Base-by-base conservation (phyloP, 1,140 invertebrate species). In the Drosophila tristis region DNA sequence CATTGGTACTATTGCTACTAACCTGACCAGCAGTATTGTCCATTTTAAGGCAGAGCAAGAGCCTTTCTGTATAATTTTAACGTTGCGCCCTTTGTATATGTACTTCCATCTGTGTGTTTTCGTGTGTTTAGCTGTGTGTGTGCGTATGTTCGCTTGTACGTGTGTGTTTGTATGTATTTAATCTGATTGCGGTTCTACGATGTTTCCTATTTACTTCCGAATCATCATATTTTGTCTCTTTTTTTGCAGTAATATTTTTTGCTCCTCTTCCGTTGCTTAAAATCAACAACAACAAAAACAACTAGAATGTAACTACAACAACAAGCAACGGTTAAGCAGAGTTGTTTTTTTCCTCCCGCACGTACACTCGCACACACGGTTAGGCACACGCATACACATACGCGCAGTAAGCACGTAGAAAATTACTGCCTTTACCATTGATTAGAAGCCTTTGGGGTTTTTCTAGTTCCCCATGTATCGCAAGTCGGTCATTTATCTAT, bases 81-180 rank as follows among this genome's bases (percentile, higher is more conserved):
- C 58, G 74, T 77, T 63, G 72, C 73, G 73, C 73, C 73, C 73
- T 76, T 76, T 76, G 72, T 76, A 76, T 76, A 76, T 76, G 73
- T 66, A 56, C 64, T 59, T 58, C 62, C 73, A 75, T 76, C 72
- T 68, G 73, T 74, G 68, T 48, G 47, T 54, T 45, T 70, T 42
- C 42, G 50, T 67, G 35, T 54, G 29, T 67, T 45, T 53, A 9
- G 20, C 23, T 61, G 60, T 15, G 48, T 43, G 42, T 49, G 31
- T 54, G 42, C 26, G 63, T 15, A 39, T 39, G n/a, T 35, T 15
- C 29, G 26, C 13, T 53, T 31, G 43, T 43, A 39, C 4, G 43
- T 53, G 56, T 61, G 29, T 26, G 23, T 56, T 23, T 15, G 43
- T 54, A 65, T 66, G 65, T 64, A 58, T 75, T 73, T 75, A 58